Evolutionary conservation across 2,888 invertebrate genomes (phyloP), one percentile per base, ranked within the genome.

Genomic region (Autographa pulchrina): DNA sequence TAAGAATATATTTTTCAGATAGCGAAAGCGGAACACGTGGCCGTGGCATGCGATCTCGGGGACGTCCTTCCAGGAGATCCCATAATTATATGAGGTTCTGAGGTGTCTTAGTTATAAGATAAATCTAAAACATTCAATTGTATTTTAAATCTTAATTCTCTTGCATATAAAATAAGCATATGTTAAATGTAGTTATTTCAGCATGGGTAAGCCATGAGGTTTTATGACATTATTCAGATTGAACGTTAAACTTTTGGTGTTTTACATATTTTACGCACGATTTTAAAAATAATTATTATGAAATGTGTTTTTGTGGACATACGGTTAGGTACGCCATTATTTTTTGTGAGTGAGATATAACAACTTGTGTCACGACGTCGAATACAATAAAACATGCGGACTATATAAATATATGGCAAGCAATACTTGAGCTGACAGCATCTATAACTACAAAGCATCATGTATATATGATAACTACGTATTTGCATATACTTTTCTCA

Each of bases 11-110:
- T 80, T 58, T 83, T 85, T 63, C 92, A 95, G 94, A 95, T 75
- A 95, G 95, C 78, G 95, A 95, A 80, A 95, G 94, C 80, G 94
- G 94, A 7, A 67, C 90, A 61, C 93, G 95, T 62, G 95, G 95
- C 0, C 94, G 95, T 18, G 95, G 95, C 67, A 89, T 91, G 91
- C 88, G 95, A 11, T 81, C 90, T 14, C 90, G 95, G 52, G 95
- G 95, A 0, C 88, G 95, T 6, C 92, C 94, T 5, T 84, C 92
- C 20, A 88, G 95, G 65, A 87, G 95, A 74, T 88, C 92, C 35
- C 93, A 94, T 82, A 88, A 88, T 79, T 94, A 93, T 84, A 91
- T 90, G 89, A 90, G 94, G 86, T 94, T 89, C 84, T 94, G 92
- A 88, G 65, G 65, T 66, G 62, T 67, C 25, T 74, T 67, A 74